A percentile compares a stretch with the other conserved stretches of the same genome.
Conservation (phyloP, 1,140 invertebrate genomes). For the Listronotus bonariensis region DNA sequence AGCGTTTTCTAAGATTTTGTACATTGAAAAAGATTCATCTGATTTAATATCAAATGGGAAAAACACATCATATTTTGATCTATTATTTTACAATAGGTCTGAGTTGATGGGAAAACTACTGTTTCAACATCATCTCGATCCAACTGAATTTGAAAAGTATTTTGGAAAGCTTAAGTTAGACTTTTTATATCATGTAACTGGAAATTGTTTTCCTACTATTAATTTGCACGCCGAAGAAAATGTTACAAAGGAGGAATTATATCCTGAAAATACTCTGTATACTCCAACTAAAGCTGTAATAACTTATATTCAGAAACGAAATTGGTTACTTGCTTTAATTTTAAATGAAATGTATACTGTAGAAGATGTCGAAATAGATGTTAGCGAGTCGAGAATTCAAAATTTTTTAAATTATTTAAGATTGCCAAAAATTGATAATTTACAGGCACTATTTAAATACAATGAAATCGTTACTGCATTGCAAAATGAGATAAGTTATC, state of each 20-base stretch:
- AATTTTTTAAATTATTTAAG: constrained; percentile 57
- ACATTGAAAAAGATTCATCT: constrained; percentile 54
- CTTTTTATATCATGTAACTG: constrained; percentile 62
- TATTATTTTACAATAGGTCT: constrained; percentile 54
- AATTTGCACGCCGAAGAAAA: constrained; percentile 44
- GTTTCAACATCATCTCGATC: constrained; percentile 61
- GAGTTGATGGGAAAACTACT: constrained; percentile 62
- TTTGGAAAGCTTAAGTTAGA: constrained; percentile 63
- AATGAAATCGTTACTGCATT: constrained; percentile 60
- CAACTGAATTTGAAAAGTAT: constrained; percentile 60
- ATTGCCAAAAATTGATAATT: constrained; percentile 53
- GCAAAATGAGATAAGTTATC: constrained; percentile 50
- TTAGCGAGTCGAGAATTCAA: constrained; percentile 51
- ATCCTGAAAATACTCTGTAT: constrained; percentile 45
- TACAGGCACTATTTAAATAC: constrained; percentile 57
- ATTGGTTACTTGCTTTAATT: constrained; percentile 63
- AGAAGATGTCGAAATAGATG: constrained; percentile 48
- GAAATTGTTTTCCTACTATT: constrained; percentile 62
- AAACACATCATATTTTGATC: constrained; percentile 48
- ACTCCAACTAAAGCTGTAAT: constrained; percentile 54
- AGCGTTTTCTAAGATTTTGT: constrained; percentile 54
- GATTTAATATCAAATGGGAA: constrained; percentile 55
- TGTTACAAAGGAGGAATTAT: constrained; percentile 37
- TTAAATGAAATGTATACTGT: constrained; percentile 59
- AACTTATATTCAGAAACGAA: constrained; percentile 62